Conservation (phyloP, 2,888 invertebrate species). For the Cantharis rustica region DNA sequence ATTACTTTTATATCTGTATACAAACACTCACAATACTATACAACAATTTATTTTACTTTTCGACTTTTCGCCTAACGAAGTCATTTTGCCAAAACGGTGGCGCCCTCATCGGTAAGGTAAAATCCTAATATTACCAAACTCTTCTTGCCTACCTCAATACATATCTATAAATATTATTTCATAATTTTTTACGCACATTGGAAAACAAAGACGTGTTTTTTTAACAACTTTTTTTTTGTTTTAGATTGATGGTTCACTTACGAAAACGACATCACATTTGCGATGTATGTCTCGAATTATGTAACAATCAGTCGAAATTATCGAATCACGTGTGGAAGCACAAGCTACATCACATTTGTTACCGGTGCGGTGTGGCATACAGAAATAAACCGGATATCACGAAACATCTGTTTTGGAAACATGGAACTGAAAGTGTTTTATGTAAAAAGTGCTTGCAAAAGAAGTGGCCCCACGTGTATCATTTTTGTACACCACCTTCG, state of each 20-base stretch:
- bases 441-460: slow-evolving; percentile 87
- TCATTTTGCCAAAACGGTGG: no score
- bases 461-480: slow-evolving; percentile 91
- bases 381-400: slow-evolving; percentile 87
- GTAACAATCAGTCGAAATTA: slow-evolving; percentile 77
- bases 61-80: no score
- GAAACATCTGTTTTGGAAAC: slow-evolving; percentile 91
- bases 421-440: slow-evolving; percentile 84
- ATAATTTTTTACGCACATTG: not conserved
- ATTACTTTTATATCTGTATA: no score
- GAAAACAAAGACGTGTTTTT: not conserved
- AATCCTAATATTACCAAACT: no score
- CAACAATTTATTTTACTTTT: no score
- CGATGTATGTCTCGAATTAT: slow-evolving; percentile 84
- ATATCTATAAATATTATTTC: not conserved
- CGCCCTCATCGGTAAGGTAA: no score
- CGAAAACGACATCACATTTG: slow-evolving; percentile 84
- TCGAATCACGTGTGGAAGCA: slow-evolving; percentile 92
- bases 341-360: slow-evolving; percentile 84
- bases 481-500: slow-evolving; percentile 83
- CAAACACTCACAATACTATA: no score
- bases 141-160: not conserved
- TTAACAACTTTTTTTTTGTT: not conserved
- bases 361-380: slow-evolving; percentile 86
- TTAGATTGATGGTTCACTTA: slow-evolving; percentile 81